Conservation (phyloP, 2,797 vertebrate species). For the Leptodactylus fallax region DNA sequence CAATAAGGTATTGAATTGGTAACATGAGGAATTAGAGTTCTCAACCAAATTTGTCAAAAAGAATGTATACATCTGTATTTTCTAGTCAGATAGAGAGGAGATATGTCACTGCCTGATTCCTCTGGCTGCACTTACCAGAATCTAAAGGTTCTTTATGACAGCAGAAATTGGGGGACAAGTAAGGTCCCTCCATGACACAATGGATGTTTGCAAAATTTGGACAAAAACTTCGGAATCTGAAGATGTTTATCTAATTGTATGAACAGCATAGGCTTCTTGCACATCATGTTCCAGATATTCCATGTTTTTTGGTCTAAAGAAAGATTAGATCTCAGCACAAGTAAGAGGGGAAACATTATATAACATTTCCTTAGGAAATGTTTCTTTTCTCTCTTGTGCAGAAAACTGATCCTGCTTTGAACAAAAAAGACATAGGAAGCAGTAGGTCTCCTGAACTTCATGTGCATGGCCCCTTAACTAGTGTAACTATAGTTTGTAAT, state of each 20-base stretch:
- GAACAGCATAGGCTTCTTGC: not conserved
- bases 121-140: too few species aligned
- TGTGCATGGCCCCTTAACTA: not conserved
- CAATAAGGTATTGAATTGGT: too few species aligned
- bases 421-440: not conserved
- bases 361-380: not conserved
- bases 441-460: not conserved
- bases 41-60: too few species aligned
- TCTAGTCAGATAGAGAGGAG: too few species aligned
- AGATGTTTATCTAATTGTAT: not conserved
- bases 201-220: too few species aligned
- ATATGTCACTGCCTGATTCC: not conserved
- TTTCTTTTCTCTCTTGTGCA: not conserved
- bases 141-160: not conserved
- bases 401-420: not conserved
- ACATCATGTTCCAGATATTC: not conserved
- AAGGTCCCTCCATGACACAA: not conserved
- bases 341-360: not conserved
- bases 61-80: too few species aligned
- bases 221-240: not conserved
- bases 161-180: not conserved
- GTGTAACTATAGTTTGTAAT: not conserved
- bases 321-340: not conserved
- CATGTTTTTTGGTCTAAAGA: not conserved
- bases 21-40: too few species aligned